phyloP scores from a whole-genome alignment of 2,113 vertebrate genomes.

The Numida meleagris region DNA sequence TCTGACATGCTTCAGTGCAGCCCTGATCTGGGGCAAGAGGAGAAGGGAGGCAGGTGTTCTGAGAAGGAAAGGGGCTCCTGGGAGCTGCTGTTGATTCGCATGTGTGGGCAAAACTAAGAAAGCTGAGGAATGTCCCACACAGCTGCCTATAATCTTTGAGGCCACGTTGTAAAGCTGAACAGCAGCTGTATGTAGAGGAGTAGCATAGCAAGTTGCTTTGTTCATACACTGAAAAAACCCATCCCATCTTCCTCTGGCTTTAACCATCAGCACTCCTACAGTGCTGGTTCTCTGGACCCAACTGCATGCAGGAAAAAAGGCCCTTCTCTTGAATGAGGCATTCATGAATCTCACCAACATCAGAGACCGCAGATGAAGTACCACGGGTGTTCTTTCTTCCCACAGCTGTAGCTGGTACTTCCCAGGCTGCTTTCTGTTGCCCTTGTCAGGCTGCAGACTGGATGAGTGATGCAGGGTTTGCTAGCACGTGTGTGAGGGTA shows the following conservation, averaged over 20 bases:
- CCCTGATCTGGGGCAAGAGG: accelerated
- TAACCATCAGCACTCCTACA: accelerated
- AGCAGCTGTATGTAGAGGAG: neutral
- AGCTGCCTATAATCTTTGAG: neutral
- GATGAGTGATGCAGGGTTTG: neutral
- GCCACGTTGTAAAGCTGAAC: neutral
- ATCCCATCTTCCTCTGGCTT: neutral
- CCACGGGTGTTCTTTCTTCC: neutral
- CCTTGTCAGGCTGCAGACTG: neutral
- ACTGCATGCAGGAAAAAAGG: neutral
- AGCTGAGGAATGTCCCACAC: neutral
- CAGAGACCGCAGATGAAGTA: neutral
- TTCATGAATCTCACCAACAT: neutral
- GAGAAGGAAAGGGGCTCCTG: neutral
- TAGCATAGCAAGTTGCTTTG: neutral
- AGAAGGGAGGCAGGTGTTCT: neutral
- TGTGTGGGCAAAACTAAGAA: neutral
- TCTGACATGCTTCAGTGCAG: accelerated
- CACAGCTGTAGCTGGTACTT: neutral
- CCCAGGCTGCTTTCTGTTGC: neutral
- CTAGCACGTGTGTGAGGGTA: no score
- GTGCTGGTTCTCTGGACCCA: neutral
- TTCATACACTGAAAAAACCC: neutral
- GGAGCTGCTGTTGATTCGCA: neutral
- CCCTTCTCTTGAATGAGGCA: neutral